phyloP scores from a whole-genome alignment of 92 coral and sea anemone species.

The Palythoa grandis region DNA sequence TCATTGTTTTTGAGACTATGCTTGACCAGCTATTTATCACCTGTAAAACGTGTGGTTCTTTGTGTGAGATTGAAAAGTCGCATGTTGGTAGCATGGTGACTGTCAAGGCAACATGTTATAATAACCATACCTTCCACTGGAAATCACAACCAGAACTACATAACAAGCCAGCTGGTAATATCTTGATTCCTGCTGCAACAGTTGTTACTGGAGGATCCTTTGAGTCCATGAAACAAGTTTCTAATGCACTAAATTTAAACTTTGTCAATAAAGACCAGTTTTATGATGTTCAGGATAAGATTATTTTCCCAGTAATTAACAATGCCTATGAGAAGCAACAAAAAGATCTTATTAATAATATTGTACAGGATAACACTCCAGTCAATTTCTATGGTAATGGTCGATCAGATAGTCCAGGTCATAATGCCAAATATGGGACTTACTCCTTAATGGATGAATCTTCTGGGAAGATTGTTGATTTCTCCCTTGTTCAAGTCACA shows the following conservation, averaged over 20 bases:
- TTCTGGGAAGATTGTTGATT: slow-evolving; percentile 36
- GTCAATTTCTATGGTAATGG: background rate
- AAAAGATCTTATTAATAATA: background rate
- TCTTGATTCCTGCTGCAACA: slow-evolving; percentile 46
- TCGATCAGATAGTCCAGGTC: slow-evolving; percentile 24
- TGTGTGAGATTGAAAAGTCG: slow-evolving; percentile 31
- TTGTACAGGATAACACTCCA: background rate
- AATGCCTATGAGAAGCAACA: slow-evolving; percentile 28
- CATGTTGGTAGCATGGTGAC: slow-evolving; percentile 41
- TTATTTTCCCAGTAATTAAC: slow-evolving; percentile 31
- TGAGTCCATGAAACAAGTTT: slow-evolving; percentile 34
- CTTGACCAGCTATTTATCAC: slow-evolving; percentile 33
- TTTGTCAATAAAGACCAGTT: slow-evolving; percentile 43
- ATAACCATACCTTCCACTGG: slow-evolving; percentile 37
- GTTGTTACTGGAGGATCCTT: slow-evolving; percentile 38
- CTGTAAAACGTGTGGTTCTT: slow-evolving; percentile 34
- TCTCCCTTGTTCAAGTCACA: too few species aligned
- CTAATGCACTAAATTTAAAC: slow-evolving; percentile 25
- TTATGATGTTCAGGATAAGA: slow-evolving; percentile 14
- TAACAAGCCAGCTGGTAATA: slow-evolving; percentile 43
- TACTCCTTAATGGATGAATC: slow-evolving; percentile 35
- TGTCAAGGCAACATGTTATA: slow-evolving; percentile 21
- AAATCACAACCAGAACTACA: slow-evolving; percentile 26
- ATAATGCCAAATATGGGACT: slow-evolving; percentile 35
- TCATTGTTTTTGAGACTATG: slow-evolving; percentile 34